phyloP scores from a whole-genome alignment of 2,113 vertebrate genomes.

The Prinia subflava region DNA sequence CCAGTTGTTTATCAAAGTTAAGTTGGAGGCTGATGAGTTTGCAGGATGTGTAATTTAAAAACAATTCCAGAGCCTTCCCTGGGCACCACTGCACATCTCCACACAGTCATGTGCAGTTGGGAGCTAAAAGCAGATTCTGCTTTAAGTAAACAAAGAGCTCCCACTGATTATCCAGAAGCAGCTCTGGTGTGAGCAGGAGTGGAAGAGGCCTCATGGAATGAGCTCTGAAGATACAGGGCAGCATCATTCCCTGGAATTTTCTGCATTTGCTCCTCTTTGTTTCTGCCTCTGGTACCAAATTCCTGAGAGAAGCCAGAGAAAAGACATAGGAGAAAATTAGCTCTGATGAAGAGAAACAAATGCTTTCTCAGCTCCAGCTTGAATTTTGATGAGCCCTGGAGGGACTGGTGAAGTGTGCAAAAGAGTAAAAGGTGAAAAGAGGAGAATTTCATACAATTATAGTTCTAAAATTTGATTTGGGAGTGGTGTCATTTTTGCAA shows the following conservation, averaged over 20 bases:
- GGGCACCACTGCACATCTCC: background rate
- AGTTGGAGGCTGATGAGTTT: background rate
- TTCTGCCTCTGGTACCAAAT: background rate
- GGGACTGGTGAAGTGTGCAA: background rate
- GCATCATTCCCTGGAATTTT: background rate
- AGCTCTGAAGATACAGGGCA: background rate
- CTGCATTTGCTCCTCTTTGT: background rate
- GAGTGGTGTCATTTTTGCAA: background rate
- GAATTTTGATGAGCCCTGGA: background rate
- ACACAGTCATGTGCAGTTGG: rapidly evolving
- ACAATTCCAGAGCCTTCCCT: background rate
- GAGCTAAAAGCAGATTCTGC: background rate
- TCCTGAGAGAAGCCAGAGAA: background rate
- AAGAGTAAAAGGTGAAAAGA: background rate
- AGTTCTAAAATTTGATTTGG: background rate
- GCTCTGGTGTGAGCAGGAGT: background rate
- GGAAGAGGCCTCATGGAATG: background rate
- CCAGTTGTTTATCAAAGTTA: background rate
- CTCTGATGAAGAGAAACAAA: background rate
- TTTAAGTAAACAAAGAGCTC: background rate
- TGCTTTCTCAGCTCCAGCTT: background rate
- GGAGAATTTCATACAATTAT: background rate
- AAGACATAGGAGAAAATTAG: background rate
- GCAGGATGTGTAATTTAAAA: background rate
- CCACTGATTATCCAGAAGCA: background rate